A percentile compares a stretch with the other conserved stretches of the same genome.
phyloP scores from a whole-genome alignment of 2,888 invertebrate species.

The Steromphala cineraria region DNA sequence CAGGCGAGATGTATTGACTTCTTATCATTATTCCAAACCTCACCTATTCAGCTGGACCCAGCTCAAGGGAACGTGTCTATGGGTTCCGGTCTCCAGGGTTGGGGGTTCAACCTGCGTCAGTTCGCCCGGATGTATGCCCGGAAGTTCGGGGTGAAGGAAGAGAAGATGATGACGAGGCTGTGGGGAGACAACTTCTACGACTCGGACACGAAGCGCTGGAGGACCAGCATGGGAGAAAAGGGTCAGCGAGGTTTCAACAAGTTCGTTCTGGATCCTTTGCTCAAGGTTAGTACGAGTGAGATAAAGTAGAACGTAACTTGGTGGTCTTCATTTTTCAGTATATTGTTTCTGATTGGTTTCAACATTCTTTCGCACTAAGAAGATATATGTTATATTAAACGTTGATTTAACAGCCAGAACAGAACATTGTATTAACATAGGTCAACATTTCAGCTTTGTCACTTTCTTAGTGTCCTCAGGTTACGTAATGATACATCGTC shows the following conservation, averaged over 20 bases:
- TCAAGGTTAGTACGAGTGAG: slow-evolving; percentile 85
- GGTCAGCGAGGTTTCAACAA: slow-evolving; percentile 92
- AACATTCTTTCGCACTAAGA: too few species aligned
- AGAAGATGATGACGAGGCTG: slow-evolving; percentile 92
- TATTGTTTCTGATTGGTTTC: too few species aligned
- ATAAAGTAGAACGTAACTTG: not conserved
- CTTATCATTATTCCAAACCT: not conserved
- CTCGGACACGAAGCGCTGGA: slow-evolving; percentile 97
- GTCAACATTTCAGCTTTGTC: too few species aligned
- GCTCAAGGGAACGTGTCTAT: slow-evolving; percentile 99
- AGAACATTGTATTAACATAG: too few species aligned
- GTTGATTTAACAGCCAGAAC: too few species aligned
- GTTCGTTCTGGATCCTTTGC: slow-evolving; percentile 99
- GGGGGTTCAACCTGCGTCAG: slow-evolving; percentile 99
- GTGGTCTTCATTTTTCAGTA: too few species aligned
- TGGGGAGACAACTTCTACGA: slow-evolving; percentile 99
- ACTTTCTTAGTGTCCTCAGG: not conserved
- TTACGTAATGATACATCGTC: not conserved
- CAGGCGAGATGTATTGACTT: too few species aligned
- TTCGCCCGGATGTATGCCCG: slow-evolving; percentile 99
- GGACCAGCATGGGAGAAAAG: slow-evolving; percentile 70
- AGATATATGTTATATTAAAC: too few species aligned
- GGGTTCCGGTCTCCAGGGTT: slow-evolving; percentile 99
- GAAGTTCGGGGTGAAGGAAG: slow-evolving; percentile 92
- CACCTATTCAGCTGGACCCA: slow-evolving; percentile 84